These are phyloP conservation scores for Philypnodon macrostomus DNA, from an alignment of 2,797 vertebrate species.

Conservation along the genomic window DNA sequence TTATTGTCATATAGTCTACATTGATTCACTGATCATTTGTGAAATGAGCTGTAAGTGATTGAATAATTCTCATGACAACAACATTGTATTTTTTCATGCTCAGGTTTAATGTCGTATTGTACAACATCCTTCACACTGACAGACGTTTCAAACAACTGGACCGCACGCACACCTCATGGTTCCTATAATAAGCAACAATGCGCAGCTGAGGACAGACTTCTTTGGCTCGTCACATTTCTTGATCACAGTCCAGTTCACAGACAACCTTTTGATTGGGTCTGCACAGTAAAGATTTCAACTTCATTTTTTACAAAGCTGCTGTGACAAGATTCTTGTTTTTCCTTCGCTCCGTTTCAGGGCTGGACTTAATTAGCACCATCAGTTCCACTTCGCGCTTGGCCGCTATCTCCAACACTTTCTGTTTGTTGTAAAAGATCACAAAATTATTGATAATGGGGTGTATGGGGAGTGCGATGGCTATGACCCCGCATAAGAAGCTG, in stretches of 20 bases:
- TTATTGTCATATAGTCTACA: too few species aligned
- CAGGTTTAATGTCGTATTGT: slow-evolving; percentile 53
- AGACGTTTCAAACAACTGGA: neutral
- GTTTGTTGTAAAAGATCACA: slow-evolving; percentile 94
- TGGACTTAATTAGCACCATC: slow-evolving; percentile 89
- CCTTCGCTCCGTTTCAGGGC: slow-evolving; percentile 46
- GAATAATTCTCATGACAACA: neutral
- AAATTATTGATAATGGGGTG: slow-evolving; percentile 99
- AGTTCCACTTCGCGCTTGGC: slow-evolving; percentile 93
- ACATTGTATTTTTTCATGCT: neutral
- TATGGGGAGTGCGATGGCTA: slow-evolving; percentile 94
- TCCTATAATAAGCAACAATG: slow-evolving; percentile 12
- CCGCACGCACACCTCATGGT: slow-evolving; percentile 10
- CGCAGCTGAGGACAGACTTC: slow-evolving; percentile 8
- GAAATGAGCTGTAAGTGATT: too few species aligned
- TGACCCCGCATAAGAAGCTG: slow-evolving; percentile 95
- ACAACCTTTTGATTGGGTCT: neutral
- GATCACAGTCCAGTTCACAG: neutral
- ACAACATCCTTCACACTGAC: slow-evolving; percentile 62
- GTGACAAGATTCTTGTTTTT: slow-evolving; percentile 39
- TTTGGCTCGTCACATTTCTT: neutral
- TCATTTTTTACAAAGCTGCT: neutral
- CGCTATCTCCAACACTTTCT: slow-evolving; percentile 91
- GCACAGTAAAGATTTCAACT: neutral
- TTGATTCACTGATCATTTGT: too few species aligned